Base-by-base conservation (phyloP, 2,113 vertebrate species). In the Oncorhynchus nerka region DNA sequence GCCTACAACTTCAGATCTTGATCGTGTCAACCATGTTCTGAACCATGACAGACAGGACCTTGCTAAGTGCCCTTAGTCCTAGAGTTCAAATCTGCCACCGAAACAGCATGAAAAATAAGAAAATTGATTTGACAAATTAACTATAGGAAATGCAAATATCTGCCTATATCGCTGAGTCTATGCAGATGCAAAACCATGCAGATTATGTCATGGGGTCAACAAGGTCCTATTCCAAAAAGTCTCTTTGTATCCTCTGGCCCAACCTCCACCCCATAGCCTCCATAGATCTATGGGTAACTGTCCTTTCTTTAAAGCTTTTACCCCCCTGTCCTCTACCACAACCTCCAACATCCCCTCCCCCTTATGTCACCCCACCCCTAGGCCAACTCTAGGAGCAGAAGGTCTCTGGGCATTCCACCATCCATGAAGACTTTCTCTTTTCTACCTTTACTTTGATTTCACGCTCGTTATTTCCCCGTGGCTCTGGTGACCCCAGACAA, bases 391-490 rank as follows among this genome's bases (percentile, higher is more conserved):
- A 75, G 75, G 85, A 85, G 75, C 84, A 89, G 80, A 85, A 87
- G 88, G 86, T 87, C 87, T 77, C 28, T 72, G 79, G 86, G 83
- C 74, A 79, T 85, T 86, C 78, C 84, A 87, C 80, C 85, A 76
- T 87, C 80, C 85, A 76, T 87, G 84, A 89, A 84, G 80, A 82
- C 86, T 89, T 88, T 90, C 75, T 72, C 70, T 87, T 92, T 87
- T 88, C 75, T 65, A 73, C 88, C 79, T 89, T 90, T 71, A 77
- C 88, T 90, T 89, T 86, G 83, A 92, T 92, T 92, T 90, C 85
- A 85, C 76, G 82, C 90, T 89, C 70, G 30, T 91, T 88, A 91
- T 81, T 76, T 26, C 65, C 51, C 32, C 2, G 62, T 13, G 77
- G 87, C 84, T 82, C 76, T 24, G 74, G 68, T 30, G 71, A 78